Conservation (phyloP, 2,888 invertebrate genomes). For the Ophion ellenae region DNA sequence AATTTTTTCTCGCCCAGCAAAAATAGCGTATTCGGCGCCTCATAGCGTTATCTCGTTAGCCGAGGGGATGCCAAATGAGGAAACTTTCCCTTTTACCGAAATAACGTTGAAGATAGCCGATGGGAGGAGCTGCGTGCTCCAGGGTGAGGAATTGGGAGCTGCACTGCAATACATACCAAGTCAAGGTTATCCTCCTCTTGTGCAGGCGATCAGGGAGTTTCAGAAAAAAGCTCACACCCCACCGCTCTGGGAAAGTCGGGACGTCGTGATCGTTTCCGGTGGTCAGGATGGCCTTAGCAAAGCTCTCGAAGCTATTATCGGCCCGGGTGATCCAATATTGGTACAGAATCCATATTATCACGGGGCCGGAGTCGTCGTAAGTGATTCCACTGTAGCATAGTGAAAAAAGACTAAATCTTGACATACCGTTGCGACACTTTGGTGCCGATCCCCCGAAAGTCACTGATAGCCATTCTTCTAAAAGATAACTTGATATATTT, state of each 20-base stretch:
- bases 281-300: constrained; percentile 92
- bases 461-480: too few relatives aligned
- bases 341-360: constrained; percentile 90
- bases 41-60: constrained; percentile 87
- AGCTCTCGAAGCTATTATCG: constrained; percentile 89
- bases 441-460: too few relatives aligned
- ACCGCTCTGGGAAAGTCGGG: constrained; percentile 86
- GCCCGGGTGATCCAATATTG: constrained; percentile 89
- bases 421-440: too few relatives aligned
- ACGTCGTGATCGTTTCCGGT: constrained; percentile 89
- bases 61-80: constrained; percentile 91
- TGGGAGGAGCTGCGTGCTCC: constrained; percentile 85
- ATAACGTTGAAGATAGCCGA: constrained; percentile 86
- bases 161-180: constrained; percentile 92
- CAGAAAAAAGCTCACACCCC: constrained; percentile 88
- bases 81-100: constrained; percentile 88
- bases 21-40: constrained; percentile 84
- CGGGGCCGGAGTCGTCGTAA: constrained; percentile 88
- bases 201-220: constrained; percentile 86
- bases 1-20: constrained; percentile 80
- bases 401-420: background rate
- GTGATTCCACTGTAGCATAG: constrained; percentile 74
- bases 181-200: constrained; percentile 86
- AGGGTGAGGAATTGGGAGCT: constrained; percentile 86
- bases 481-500: too few relatives aligned